These are phyloP conservation scores for Cyanistes caeruleus DNA, from an alignment of 2,113 vertebrate genomes.

Conservation along the genomic window DNA sequence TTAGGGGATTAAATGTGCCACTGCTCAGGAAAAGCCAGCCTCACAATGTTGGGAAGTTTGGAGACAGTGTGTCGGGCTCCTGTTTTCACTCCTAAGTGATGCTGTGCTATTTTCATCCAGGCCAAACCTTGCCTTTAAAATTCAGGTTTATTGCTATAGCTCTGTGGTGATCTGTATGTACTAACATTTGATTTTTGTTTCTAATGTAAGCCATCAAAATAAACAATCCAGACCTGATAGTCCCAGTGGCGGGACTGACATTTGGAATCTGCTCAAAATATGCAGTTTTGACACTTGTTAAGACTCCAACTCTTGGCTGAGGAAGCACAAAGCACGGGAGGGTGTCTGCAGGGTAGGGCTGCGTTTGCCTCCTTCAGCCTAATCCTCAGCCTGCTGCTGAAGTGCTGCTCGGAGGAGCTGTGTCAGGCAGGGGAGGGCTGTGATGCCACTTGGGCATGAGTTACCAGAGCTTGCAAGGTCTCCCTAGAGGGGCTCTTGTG, in stretches of 20 bases:
- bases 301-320: not conserved
- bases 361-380: rapidly evolving
- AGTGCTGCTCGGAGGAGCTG: not conserved
- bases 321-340: not conserved
- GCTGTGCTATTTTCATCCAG: not conserved
- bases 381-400: not conserved
- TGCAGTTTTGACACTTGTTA: rapidly evolving
- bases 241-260: not conserved
- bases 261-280: not conserved
- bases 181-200: not conserved
- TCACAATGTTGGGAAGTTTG: not conserved
- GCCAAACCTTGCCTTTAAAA: not conserved
- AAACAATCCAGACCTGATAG: not conserved
- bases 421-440: rapidly evolving
- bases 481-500: not conserved
- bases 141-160: not conserved
- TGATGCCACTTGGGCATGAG: not conserved
- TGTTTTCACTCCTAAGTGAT: rapidly evolving
- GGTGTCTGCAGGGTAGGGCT: not conserved
- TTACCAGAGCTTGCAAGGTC: not conserved
- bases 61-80: not conserved
- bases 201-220: not conserved
- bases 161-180: not conserved
- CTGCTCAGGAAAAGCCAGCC: not conserved
- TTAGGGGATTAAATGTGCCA: not conserved